Conservation (phyloP, 2,888 invertebrate species). For the Trissolcus japonicus region DNA sequence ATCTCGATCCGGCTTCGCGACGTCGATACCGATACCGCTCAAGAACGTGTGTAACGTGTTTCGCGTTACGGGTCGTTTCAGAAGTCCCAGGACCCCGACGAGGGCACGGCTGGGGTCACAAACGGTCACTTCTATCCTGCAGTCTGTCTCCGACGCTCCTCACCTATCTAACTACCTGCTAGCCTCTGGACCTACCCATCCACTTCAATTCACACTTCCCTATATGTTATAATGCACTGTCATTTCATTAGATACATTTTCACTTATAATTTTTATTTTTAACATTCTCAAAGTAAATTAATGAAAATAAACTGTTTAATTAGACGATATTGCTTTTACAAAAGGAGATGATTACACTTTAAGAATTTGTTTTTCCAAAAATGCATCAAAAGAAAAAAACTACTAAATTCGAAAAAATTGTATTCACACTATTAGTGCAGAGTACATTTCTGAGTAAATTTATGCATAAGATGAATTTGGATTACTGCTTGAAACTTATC, state of each 20-base stretch:
- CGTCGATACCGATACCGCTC: conserved; percentile 52
- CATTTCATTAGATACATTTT: not conserved
- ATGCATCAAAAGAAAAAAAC: too few species aligned
- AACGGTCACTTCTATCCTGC: conserved; percentile 63
- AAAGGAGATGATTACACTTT: too few species aligned
- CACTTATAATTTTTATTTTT: too few species aligned
- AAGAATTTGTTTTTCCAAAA: too few species aligned
- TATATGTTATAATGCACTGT: conserved; percentile 4
- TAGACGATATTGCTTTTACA: too few species aligned
- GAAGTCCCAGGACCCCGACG: conserved; percentile 60
- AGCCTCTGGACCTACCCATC: conserved; percentile 41
- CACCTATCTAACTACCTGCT: conserved; percentile 40
- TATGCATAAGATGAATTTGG: too few species aligned
- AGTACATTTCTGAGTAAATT: too few species aligned
- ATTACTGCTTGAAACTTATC: too few species aligned
- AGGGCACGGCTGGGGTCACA: conserved; percentile 62
- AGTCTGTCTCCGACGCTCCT: conserved; percentile 57
- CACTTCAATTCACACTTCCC: conserved; percentile 18
- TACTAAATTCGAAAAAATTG: too few species aligned
- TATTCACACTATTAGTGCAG: too few species aligned
- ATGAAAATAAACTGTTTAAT: too few species aligned
- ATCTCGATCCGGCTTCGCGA: conserved; percentile 48
- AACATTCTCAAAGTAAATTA: too few species aligned
- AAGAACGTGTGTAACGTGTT: conserved; percentile 68
- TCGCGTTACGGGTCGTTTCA: conserved; percentile 65